Conservation (phyloP, 2,113 vertebrate genomes). For the Thymallus thymallus region DNA sequence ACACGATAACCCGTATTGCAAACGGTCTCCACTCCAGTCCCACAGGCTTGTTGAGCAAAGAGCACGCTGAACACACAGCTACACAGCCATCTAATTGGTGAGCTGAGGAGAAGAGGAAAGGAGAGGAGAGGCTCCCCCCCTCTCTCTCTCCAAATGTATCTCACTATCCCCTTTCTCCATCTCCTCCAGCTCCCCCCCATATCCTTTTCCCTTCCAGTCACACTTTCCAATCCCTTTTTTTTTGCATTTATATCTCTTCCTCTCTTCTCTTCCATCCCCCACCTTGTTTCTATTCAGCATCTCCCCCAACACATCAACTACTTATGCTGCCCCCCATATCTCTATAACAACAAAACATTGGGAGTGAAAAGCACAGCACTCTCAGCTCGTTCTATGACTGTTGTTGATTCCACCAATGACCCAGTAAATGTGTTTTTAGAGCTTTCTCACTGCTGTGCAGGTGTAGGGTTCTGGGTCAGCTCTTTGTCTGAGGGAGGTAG, state of each 20-base stretch:
- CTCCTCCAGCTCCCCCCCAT: conserved; percentile 1
- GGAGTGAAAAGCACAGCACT: neutral
- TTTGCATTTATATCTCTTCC: neutral
- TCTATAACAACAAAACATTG: neutral
- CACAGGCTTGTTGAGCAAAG: too few species aligned
- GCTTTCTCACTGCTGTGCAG: conserved; percentile 13
- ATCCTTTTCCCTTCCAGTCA: neutral
- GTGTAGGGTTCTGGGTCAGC: conserved; percentile 21
- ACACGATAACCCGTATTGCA: too few species aligned
- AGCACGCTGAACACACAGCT: neutral
- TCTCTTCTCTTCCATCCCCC: neutral
- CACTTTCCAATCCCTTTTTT: conserved; percentile 6
- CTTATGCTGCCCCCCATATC: neutral
- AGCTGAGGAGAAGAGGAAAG: neutral
- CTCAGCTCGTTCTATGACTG: neutral
- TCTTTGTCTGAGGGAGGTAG: conserved; percentile 9
- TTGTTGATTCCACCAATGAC: neutral
- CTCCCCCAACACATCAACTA: neutral
- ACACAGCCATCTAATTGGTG: conserved; percentile 15
- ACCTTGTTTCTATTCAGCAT: neutral
- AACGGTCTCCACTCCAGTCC: too few species aligned
- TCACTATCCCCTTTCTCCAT: neutral
- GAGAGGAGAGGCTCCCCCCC: conserved; percentile 37
- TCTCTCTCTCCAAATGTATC: conserved; percentile 31
- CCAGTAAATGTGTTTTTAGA: conserved; percentile 11